Evolutionary conservation across 2,888 invertebrate genomes (phyloP), one percentile per base, ranked within the genome.

Genomic region (Trichopoda pennipes): DNA sequence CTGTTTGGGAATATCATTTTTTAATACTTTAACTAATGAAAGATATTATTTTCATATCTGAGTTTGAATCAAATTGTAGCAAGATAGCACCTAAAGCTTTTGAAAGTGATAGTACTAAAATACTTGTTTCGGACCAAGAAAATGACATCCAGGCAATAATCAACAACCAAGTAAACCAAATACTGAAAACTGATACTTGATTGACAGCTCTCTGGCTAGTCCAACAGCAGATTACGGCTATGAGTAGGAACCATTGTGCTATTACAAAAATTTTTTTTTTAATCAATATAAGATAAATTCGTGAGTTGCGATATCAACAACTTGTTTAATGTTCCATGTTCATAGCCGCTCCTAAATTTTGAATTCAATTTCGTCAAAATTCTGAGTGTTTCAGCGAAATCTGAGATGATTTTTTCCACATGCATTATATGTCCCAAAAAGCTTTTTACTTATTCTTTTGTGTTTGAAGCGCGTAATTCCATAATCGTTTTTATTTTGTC

Each of bases 351-450:
- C 28, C 75, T 74, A 84, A 86, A 87, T 69, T 78, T 68, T 58
- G 74, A 70, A 53, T 86, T 85, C 87, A 87, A 69, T 63, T 84
- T 85, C 12, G 87, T 72, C 38, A 89, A 87, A 84, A 69, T 86
- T 69, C 80, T 58, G 1, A 73, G 61, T n/a, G 83, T 75, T 35
- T 84, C 80, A 9, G 78, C 49, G 28, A 85, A 23, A 21, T 80
- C 80, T 3, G 80, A 81, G 10, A 84, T 58, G 58, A 83, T 78
- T 38, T 80, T 83, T 16, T 80, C 87, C 55, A 77, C 85, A 80
- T 88, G 90, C 64, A 88, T 90, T 16, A 85, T 85, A 47, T 88
- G 42, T 0, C 88, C 88, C 10, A 88, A 79, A 75, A 88, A 88
- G 75, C 88, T 88, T 53, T 87, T 86, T 23, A 86, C 70, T 76